Evolutionary conservation across 2,888 invertebrate species (phyloP).

Genomic region (Celastrina argiolus): DNA sequence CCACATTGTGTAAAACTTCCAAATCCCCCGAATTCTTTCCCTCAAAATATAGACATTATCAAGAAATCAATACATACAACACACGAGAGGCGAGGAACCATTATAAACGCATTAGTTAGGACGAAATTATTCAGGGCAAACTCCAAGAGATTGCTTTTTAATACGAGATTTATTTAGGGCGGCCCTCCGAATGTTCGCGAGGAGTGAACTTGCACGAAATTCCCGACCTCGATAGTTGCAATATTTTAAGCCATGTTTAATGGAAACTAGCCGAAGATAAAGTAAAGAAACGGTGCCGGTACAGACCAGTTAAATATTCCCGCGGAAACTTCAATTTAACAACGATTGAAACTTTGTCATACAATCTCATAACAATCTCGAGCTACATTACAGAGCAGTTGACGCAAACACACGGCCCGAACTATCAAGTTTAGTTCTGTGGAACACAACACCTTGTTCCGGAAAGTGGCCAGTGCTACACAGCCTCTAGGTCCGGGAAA

Average conservation of each 20-base stretch:
- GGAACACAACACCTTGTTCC: not conserved
- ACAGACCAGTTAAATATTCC: not conserved
- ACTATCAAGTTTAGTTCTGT: not conserved
- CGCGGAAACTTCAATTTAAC: not conserved
- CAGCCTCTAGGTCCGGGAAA: not conserved
- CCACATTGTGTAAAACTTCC: not conserved
- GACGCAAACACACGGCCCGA: not conserved
- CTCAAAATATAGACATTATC: not conserved
- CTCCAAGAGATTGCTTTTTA: slow-evolving; percentile 16
- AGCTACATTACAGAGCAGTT: not conserved
- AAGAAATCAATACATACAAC: not conserved
- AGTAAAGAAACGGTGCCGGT: not conserved
- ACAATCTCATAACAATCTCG: not conserved
- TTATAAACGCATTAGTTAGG: slow-evolving; percentile 20
- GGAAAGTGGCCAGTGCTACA: not conserved
- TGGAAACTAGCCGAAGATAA: not conserved
- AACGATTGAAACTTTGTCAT: not conserved
- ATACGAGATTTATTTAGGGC: slow-evolving; percentile 14
- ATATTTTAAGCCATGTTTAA: not conserved
- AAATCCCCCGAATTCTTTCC: not conserved
- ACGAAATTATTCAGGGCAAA: slow-evolving; percentile 10
- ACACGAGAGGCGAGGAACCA: not conserved
- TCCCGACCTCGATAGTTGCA: not conserved
- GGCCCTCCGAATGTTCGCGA: not conserved
- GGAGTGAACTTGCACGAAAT: not conserved